Evolutionary conservation across 2,888 invertebrate species (phyloP), one percentile per base, ranked within the genome.

Genomic region (Scaptomyza reducta): DNA sequence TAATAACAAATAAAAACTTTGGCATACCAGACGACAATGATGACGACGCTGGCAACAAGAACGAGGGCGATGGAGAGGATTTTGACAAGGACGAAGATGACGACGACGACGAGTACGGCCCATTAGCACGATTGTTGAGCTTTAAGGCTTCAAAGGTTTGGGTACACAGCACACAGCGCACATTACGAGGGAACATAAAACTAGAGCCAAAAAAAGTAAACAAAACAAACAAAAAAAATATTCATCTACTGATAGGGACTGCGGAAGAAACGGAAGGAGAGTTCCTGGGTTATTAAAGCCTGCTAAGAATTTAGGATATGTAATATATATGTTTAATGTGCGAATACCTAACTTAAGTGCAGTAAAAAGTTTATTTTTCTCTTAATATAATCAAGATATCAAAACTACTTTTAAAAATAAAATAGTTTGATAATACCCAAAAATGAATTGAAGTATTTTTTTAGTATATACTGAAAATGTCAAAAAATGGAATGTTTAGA

Each of bases 121-220:
- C 88, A 83, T 83, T 83, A 88, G 88, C 88, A 83, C 83, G 88
- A 88, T 83, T 83, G 87, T 88, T 86, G 84, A 88, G 88, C 80
- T 82, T 88, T 76, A 72, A 74, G 87, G 76, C 67, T 70, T 59
- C 66, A 55, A 54, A 55, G 71, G 70, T 50, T 47, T 68, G 67
- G 74, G 63, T 66, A 72, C n/a, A 14, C 35, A 31, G 31, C 31
- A 67, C 71, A 45, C 14, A 42, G 60, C 49, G 62, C 72, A 71
- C 82, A 79, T 79, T 83, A 83, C 68, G 66, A 69, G 64, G 54
- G 35, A 51, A 60, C 80, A 88, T 79, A 74, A 88, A 83, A 74
- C 87, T 79, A 79, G 64, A 68, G 54, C 46, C 53, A 46, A 77
- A 64, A 59, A 7, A 7, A 7, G 7, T 1, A 27, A 27, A 27